Percentiles rank a stretch among this genome's conserved stretches.
These are phyloP conservation scores for Pseudomugil gertrudae DNA, from an alignment of 2,797 vertebrate species.

Conservation along the genomic window DNA sequence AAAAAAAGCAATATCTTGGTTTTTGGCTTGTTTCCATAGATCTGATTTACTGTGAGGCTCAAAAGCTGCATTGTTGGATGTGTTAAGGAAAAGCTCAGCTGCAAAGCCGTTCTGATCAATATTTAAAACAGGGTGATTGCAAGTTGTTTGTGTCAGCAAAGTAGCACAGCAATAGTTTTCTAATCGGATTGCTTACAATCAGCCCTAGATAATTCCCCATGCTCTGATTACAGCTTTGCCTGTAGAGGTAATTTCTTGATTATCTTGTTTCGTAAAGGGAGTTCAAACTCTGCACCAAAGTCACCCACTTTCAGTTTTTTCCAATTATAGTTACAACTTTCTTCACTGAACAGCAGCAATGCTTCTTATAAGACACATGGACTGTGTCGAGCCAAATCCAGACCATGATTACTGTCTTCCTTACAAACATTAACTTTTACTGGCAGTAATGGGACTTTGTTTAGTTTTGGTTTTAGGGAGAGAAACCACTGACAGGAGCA, in stretches of 20 bases:
- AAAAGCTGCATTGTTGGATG: not conserved
- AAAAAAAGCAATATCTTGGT: not conserved
- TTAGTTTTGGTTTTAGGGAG: constrained; percentile 36
- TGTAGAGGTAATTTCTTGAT: constrained; percentile 25
- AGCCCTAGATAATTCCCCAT: constrained; percentile 3
- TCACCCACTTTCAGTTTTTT: constrained; percentile 5
- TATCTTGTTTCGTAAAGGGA: constrained; percentile 5
- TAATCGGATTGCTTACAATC: constrained; percentile 38
- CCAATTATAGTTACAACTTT: constrained; percentile 30
- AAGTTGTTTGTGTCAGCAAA: constrained; percentile 30
- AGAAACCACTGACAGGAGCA: constrained; percentile 58
- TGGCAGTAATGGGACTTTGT: constrained; percentile 59
- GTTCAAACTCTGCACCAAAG: constrained; percentile 23
- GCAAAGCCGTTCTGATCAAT: constrained; percentile 11
- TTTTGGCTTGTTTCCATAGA: not conserved
- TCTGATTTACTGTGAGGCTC: not conserved
- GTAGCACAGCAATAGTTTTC: constrained; percentile 21
- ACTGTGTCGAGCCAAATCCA: constrained; percentile 43
- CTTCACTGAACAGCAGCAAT: constrained; percentile 45
- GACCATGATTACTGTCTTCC: constrained; percentile 52
- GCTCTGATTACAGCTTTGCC: constrained; percentile 30
- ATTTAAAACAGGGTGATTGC: constrained; percentile 18
- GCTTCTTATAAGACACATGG: constrained; percentile 23
- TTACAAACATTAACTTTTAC: constrained; percentile 51
- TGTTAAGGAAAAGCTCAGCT: not conserved